phyloP scores from a whole-genome alignment of 1,140 invertebrate genomes.

The Heliconius eleuchia region DNA sequence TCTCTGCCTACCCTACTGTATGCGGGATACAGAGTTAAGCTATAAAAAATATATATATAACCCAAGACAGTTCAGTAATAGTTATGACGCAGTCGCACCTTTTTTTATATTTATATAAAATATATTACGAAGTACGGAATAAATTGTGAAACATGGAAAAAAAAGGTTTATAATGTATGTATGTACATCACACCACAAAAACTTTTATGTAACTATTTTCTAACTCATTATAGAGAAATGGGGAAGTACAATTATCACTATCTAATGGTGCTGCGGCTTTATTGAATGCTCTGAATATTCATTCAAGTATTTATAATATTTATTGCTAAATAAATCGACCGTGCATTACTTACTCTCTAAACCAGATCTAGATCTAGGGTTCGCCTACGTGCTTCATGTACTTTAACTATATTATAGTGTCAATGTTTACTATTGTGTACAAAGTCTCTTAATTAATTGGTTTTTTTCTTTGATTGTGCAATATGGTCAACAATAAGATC shows the following conservation, averaged over 20 bases:
- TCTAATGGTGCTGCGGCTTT: not conserved
- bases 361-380: not conserved
- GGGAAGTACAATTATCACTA: not conserved
- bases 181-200: not conserved
- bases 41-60: not conserved
- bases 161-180: not conserved
- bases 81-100: not conserved
- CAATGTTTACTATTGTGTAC: slow-evolving; percentile 47
- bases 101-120: not conserved
- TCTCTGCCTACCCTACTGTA: too few species aligned
- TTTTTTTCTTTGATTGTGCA: too few species aligned
- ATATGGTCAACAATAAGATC: too few species aligned
- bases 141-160: not conserved
- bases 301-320: slow-evolving; percentile 2
- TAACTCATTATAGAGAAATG: slow-evolving; percentile 2
- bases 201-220: not conserved
- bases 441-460: slow-evolving; percentile 29
- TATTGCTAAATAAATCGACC: slow-evolving; percentile 1
- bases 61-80: not conserved
- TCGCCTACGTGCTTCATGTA: not conserved
- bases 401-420: not conserved
- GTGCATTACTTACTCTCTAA: not conserved
- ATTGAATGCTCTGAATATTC: not conserved
- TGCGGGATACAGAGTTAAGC: too few species aligned
- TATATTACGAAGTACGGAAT: not conserved